phyloP scores from a whole-genome alignment of 2,797 vertebrate genomes.

The Girardinus metallicus region DNA sequence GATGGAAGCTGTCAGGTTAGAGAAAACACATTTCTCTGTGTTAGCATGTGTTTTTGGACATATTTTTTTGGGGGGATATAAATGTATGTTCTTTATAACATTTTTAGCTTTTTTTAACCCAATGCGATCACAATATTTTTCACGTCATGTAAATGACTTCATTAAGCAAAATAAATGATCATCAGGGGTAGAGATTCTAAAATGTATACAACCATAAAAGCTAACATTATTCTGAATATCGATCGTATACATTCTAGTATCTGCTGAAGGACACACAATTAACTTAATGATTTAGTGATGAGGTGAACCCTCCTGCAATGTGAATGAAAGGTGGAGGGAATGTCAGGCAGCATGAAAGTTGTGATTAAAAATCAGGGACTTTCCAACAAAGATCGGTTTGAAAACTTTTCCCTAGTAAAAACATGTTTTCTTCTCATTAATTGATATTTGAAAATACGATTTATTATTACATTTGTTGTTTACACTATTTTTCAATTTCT shows the following conservation, averaged over 20 bases:
- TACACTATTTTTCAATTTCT: neutral
- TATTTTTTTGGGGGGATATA: neutral
- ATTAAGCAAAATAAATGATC: neutral
- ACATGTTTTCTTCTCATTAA: neutral
- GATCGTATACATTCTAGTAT: neutral
- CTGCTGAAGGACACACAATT: neutral
- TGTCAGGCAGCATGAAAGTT: neutral
- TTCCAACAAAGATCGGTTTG: neutral
- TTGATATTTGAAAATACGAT: neutral
- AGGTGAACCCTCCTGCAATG: neutral
- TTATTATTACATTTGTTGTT: neutral
- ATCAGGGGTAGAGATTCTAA: neutral
- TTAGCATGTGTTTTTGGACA: slow-evolving; percentile 4
- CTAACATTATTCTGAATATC: neutral
- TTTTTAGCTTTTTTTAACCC: slow-evolving; percentile 10
- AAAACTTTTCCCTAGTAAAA: neutral
- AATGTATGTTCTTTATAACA: slow-evolving; percentile 16
- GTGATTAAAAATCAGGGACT: neutral
- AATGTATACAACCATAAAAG: neutral
- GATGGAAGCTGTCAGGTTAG: slow-evolving; percentile 59
- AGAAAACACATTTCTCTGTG: slow-evolving; percentile 27
- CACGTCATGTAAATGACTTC: neutral
- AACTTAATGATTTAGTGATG: neutral
- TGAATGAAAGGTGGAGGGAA: neutral
- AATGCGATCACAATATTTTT: neutral